Percentiles rank a stretch among this genome's conserved stretches.
These are phyloP conservation scores for Ceryle rudis DNA, from an alignment of 2,797 vertebrate species.

Conservation along the genomic window DNA sequence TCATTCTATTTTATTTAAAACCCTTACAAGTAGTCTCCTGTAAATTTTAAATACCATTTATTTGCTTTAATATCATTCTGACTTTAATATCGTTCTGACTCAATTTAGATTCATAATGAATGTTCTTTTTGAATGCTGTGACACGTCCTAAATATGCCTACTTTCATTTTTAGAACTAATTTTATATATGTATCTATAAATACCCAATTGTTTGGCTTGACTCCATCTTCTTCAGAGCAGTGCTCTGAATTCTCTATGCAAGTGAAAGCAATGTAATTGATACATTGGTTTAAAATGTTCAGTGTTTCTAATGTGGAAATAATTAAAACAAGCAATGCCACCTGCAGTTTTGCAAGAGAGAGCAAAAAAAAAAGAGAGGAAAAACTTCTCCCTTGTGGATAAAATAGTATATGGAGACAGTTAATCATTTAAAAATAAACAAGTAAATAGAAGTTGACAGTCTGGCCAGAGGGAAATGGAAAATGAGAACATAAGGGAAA, in stretches of 20 bases:
- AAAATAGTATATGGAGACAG: background rate
- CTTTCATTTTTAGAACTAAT: constrained; percentile 42
- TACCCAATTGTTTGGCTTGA: background rate
- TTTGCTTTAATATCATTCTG: background rate
- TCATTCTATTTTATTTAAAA: background rate
- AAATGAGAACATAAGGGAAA: background rate
- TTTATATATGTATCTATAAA: constrained; percentile 27
- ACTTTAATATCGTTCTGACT: background rate
- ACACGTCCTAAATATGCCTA: constrained; percentile 44
- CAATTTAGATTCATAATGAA: constrained; percentile 35
- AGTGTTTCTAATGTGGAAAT: background rate
- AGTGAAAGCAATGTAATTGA: background rate
- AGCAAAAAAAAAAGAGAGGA: background rate
- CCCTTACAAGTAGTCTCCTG: background rate
- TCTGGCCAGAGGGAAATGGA: background rate
- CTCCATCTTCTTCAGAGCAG: background rate
- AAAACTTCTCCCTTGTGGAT: background rate
- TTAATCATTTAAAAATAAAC: background rate
- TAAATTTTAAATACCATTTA: background rate
- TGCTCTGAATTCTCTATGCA: background rate
- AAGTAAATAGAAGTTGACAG: background rate
- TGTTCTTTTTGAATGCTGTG: constrained; percentile 16
- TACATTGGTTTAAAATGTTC: background rate
- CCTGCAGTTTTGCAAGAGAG: background rate
- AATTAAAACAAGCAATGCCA: background rate